Conservation (phyloP, 1,140 invertebrate genomes). For the Druon quercuslanigerum region DNA sequence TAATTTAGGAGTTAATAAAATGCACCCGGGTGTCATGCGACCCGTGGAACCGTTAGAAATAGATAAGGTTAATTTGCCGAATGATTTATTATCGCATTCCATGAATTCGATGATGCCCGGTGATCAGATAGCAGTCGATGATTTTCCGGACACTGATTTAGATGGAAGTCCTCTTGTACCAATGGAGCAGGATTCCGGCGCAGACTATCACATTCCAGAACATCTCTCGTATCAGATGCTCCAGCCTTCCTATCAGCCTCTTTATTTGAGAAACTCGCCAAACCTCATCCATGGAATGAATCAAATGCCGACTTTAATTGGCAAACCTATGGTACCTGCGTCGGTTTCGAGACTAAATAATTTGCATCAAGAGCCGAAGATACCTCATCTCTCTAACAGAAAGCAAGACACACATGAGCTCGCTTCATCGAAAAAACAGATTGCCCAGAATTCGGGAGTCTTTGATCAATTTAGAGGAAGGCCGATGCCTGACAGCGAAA, state of each 20-base stretch:
- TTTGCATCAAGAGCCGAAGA: neutral
- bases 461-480: neutral
- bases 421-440: neutral
- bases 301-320: too few species aligned
- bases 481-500: neutral
- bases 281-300: too few species aligned
- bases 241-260: constrained; percentile 1
- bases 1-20: neutral
- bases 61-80: too few species aligned
- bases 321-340: too few species aligned
- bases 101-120: neutral
- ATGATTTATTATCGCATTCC: neutral
- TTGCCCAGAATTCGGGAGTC: neutral
- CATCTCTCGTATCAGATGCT: constrained; percentile 12
- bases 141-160: constrained; percentile 58
- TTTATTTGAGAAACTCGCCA: neutral
- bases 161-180: constrained; percentile 56
- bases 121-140: constrained; percentile 40
- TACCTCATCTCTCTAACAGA: neutral
- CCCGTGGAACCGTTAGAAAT: too few species aligned
- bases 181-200: constrained; percentile 46
- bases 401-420: neutral
- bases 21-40: neutral
- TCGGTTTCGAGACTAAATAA: neutral
- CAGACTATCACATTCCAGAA: constrained; percentile 11